Conservation (phyloP, 2,888 invertebrate species). For the Chloromyia formosa region DNA sequence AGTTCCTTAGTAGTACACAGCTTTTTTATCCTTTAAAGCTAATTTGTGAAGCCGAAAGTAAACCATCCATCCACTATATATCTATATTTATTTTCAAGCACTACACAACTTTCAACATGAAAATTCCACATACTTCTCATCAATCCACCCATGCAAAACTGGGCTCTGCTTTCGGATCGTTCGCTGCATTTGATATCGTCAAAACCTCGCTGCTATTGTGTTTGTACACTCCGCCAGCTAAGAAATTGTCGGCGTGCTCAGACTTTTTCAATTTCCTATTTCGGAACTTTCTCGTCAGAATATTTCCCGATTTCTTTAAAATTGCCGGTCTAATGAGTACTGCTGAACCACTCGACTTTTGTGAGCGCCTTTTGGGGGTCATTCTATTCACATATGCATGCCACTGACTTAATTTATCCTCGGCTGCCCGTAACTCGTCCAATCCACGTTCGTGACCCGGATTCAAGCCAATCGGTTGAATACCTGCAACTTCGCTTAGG, state of each 20-base stretch:
- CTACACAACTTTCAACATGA: too few relatives aligned
- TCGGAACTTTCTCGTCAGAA: constrained; percentile 35
- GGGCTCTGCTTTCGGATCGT: constrained; percentile 34
- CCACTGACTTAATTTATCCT: constrained; percentile 61
- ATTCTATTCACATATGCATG: constrained; percentile 58
- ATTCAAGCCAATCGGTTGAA: constrained; percentile 70
- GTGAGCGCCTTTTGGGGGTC: constrained; percentile 36
- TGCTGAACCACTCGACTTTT: constrained; percentile 17
- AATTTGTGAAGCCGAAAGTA: too few relatives aligned
- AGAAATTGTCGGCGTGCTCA: constrained; percentile 39
- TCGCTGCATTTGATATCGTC: constrained; percentile 36
- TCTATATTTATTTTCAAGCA: too few relatives aligned
- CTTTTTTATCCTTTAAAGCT: too few relatives aligned
- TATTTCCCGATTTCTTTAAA: constrained; percentile 39
- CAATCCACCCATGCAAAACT: constrained; percentile 52
- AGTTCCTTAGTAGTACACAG: too few relatives aligned
- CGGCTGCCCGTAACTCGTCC: constrained; percentile 59
- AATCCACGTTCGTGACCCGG: constrained; percentile 68
- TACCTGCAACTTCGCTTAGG: constrained; percentile 57
- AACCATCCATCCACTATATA: too few relatives aligned
- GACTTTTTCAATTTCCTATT: constrained; percentile 9
- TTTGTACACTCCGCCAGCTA: constrained; percentile 35
- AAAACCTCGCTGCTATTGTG: constrained; percentile 33
- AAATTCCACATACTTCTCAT: constrained; percentile 5
- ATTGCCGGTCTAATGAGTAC: constrained; percentile 18